A percentile compares a stretch with the other conserved stretches of the same genome.
Evolutionary conservation across 2,797 vertebrate species (phyloP).

Genomic region (Pampus argenteus): DNA sequence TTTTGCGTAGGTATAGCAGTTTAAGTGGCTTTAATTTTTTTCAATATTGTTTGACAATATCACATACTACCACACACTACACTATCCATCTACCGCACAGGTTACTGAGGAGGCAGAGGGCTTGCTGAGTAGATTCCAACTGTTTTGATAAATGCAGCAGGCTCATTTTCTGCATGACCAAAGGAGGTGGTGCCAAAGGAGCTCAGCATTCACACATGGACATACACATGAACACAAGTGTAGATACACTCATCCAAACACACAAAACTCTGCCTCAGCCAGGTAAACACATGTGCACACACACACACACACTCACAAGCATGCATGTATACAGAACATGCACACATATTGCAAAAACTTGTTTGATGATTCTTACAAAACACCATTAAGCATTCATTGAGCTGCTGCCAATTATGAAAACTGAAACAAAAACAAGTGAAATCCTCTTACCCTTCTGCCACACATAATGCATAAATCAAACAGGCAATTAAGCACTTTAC

Average conservation of each 20-base stretch:
- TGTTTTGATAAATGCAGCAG: conserved; percentile 38
- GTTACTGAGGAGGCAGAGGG: conserved; percentile 1
- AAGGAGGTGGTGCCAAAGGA: conserved; percentile 48
- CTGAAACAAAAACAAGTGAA: neutral
- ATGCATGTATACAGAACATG: neutral
- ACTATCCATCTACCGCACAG: neutral
- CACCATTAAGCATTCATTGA: conserved; percentile 34
- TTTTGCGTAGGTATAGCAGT: neutral
- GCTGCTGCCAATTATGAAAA: conserved; percentile 13
- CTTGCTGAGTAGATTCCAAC: conserved; percentile 34
- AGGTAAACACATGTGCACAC: neutral
- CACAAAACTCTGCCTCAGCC: neutral
- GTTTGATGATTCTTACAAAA: conserved; percentile 16
- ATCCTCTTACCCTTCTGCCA: conserved; percentile 22
- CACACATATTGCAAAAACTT: neutral
- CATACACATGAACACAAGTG: conserved; percentile 23
- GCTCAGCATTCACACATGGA: conserved; percentile 10
- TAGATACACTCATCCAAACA: neutral
- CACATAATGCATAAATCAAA: conserved; percentile 36
- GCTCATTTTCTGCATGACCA: conserved; percentile 48
- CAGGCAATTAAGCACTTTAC: conserved; percentile 38
- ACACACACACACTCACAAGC: conserved; percentile 12
- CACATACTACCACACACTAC: no score
- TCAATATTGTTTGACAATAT: no score
- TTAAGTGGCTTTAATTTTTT: no score